Evolutionary conservation across 2,113 vertebrate genomes (phyloP).

Genomic region (Oreocharis arfaki): DNA sequence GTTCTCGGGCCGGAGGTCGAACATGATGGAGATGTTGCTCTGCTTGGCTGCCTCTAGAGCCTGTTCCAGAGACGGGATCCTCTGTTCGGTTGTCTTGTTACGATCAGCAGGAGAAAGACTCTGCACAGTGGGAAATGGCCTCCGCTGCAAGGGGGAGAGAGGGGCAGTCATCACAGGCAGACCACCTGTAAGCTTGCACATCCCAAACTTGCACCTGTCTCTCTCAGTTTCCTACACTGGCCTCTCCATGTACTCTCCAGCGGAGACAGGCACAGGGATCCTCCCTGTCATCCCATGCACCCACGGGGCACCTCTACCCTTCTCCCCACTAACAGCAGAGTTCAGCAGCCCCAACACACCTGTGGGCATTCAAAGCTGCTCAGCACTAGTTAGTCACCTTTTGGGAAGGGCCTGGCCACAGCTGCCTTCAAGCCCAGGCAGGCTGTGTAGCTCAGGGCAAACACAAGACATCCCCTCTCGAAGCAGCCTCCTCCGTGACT

Average conservation of each 20-base stretch:
- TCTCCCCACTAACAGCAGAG: background rate
- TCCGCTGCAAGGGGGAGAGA: constrained; percentile 66
- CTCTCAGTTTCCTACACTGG: background rate
- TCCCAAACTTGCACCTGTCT: background rate
- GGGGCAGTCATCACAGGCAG: background rate
- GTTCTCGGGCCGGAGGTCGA: constrained; percentile 79
- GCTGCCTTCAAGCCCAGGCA: constrained; percentile 31
- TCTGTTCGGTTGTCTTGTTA: constrained; percentile 63
- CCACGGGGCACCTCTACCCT: background rate
- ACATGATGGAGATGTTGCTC: constrained; percentile 82
- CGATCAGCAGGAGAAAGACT: constrained; percentile 69
- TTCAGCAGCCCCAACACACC: background rate
- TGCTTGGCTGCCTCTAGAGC: constrained; percentile 68
- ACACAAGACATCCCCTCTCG: background rate
- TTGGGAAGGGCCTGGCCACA: background rate
- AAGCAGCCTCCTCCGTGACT: background rate
- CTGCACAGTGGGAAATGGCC: constrained; percentile 75
- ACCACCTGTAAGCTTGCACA: background rate
- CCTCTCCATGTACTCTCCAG: background rate
- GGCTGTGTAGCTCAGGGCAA: background rate
- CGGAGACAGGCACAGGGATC: background rate
- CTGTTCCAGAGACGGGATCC: constrained; percentile 72
- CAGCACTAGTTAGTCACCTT: background rate
- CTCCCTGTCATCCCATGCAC: background rate
- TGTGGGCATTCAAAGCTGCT: background rate